phyloP scores from a whole-genome alignment of 2,888 invertebrate species.

The Silvanus unidentatus region DNA sequence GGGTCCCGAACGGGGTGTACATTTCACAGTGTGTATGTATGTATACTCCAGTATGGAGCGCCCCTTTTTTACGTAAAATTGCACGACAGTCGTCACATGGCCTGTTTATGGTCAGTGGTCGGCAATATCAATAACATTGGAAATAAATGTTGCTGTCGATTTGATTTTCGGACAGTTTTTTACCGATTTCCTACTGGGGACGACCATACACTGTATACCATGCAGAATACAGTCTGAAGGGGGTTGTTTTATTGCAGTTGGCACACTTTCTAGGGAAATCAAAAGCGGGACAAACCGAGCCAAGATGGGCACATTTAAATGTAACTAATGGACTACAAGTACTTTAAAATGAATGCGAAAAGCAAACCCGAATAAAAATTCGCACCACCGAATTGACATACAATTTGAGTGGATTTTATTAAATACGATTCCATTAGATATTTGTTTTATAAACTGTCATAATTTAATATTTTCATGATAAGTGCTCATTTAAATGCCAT shows the following conservation, averaged over 20 bases:
- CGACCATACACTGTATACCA: neutral
- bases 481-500: no score
- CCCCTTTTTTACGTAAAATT: conserved; percentile 34
- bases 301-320: conserved; percentile 30
- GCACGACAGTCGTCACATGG: conserved; percentile 39
- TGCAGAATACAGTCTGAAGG: neutral
- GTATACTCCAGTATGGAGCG: conserved; percentile 10
- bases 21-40: conserved; percentile 29
- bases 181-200: no score
- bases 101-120: conserved; percentile 38
- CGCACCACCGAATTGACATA: no score
- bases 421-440: no score
- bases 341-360: no score
- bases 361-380: no score
- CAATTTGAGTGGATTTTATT: no score
- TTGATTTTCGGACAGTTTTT: conserved; percentile 32
- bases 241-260: conserved; percentile 23
- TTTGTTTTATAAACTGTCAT: no score
- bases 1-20: conserved; percentile 16
- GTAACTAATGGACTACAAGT: conserved; percentile 19
- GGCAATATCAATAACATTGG: conserved; percentile 42
- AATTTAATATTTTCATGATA: no score
- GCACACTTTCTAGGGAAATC: conserved; percentile 16
- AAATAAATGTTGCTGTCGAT: conserved; percentile 38
- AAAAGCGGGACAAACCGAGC: conserved; percentile 1